These are phyloP conservation scores for Gymnoscelis rufifasciata DNA, from an alignment of 2,888 invertebrate species.

Conservation along the genomic window DNA sequence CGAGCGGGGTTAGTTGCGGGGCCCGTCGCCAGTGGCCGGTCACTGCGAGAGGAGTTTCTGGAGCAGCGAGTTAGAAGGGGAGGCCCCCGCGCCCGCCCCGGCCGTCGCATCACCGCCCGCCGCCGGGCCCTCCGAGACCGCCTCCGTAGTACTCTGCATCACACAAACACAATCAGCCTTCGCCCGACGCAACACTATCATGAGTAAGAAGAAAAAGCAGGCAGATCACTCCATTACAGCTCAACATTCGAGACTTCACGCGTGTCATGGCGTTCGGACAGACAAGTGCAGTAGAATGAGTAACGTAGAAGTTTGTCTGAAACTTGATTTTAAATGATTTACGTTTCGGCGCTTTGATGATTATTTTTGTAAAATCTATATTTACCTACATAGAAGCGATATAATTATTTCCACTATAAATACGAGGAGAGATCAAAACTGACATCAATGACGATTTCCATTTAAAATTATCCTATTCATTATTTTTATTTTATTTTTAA, in stretches of 20 bases:
- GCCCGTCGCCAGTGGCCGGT: slow-evolving; percentile 37
- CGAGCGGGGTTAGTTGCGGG: slow-evolving; percentile 28
- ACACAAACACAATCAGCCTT: background rate
- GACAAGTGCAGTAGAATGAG: slow-evolving; percentile 15
- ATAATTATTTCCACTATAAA: slow-evolving; percentile 13
- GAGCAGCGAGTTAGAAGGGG: slow-evolving; percentile 83
- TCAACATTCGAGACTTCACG: slow-evolving; percentile 9
- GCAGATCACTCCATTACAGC: slow-evolving; percentile 17
- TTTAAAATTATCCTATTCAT: too few relatives aligned
- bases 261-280: slow-evolving; percentile 17
- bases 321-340: background rate
- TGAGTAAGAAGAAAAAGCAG: slow-evolving; percentile 19
- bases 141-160: slow-evolving; percentile 73
- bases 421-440: slow-evolving; percentile 41
- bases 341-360: background rate
- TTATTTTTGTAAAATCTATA: slow-evolving; percentile 1
- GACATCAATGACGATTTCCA: slow-evolving; percentile 6
- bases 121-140: slow-evolving; percentile 63
- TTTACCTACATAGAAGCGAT: slow-evolving; percentile 24
- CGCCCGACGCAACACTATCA: slow-evolving; percentile 1
- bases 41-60: slow-evolving; percentile 92
- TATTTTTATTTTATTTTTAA: too few relatives aligned
- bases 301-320: slow-evolving; percentile 3
- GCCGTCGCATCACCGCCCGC: slow-evolving; percentile 56
- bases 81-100: slow-evolving; percentile 48